A percentile compares a stretch with the other conserved stretches of the same genome.
phyloP scores from a whole-genome alignment of 2,113 vertebrate species.

The Neoarius graeffei region DNA sequence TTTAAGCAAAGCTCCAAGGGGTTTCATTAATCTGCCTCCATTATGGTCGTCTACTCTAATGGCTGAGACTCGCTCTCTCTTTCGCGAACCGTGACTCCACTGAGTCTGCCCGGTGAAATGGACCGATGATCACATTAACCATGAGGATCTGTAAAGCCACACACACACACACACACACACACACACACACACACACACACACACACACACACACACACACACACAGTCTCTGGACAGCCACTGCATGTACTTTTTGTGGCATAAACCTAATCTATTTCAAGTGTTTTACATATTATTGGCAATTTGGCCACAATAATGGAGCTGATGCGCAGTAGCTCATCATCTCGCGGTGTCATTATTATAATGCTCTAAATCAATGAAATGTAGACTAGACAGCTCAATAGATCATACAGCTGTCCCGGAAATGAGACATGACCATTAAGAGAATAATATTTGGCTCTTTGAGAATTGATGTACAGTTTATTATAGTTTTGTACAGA shows the following conservation, averaged over 20 bases:
- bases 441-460: neutral
- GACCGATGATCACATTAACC: constrained; percentile 53
- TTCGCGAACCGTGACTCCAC: constrained; percentile 23
- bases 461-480: neutral
- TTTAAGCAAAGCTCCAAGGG: constrained; percentile 14
- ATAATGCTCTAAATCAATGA: constrained; percentile 36
- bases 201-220: constrained; percentile 13
- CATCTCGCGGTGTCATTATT: neutral
- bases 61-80: constrained; percentile 2
- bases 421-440: neutral
- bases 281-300: constrained; percentile 37
- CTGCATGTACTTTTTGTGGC: constrained; percentile 4
- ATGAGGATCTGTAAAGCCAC: constrained; percentile 18
- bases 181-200: constrained; percentile 24
- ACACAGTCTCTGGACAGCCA: constrained; percentile 2
- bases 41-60: constrained; percentile 23
- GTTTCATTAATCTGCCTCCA: constrained; percentile 32
- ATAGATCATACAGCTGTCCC: neutral
- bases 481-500: neutral
- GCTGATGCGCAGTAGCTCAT: constrained; percentile 4
- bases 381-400: constrained; percentile 9
- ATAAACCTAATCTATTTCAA: constrained; percentile 39
- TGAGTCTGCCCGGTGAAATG: constrained; percentile 47
- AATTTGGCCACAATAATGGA: constrained; percentile 34
- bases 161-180: constrained; percentile 27